Percentiles rank a stretch among this genome's conserved stretches.
These are phyloP conservation scores for Sterrhoptilus dennistouni DNA, from an alignment of 2,113 vertebrate genomes.

Conservation along the genomic window DNA sequence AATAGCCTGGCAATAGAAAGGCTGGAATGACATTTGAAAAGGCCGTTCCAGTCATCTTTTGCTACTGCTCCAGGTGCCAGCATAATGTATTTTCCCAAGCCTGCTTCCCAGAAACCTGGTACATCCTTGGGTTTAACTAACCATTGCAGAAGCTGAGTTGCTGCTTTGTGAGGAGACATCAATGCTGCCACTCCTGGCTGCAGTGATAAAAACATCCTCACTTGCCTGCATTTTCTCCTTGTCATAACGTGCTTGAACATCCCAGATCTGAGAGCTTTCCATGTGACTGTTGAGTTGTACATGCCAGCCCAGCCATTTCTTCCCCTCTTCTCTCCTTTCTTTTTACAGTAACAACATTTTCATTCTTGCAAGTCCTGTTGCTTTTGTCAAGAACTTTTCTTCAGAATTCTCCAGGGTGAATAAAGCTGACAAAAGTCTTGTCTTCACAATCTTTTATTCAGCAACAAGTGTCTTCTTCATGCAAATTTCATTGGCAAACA, in stretches of 20 bases:
- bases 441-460: not conserved
- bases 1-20: not conserved
- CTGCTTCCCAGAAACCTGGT: not conserved
- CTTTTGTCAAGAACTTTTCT: not conserved
- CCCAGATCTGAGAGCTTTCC: not conserved
- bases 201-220: not conserved
- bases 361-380: not conserved
- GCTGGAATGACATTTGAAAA: not conserved
- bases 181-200: not conserved
- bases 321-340: not conserved
- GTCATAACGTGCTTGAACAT: fast-evolving
- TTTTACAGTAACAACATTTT: not conserved
- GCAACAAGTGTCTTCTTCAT: not conserved
- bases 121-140: not conserved
- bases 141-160: not conserved
- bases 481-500: not conserved
- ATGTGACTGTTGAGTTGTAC: not conserved
- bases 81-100: not conserved
- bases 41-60: not conserved
- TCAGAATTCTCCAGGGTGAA: not conserved
- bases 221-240: not conserved
- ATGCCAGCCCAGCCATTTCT: not conserved
- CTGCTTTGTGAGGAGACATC: not conserved
- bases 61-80: not conserved
- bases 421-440: not conserved